Base-by-base conservation (phyloP, 2,888 invertebrate genomes). In the Trichopoda pennipes region DNA sequence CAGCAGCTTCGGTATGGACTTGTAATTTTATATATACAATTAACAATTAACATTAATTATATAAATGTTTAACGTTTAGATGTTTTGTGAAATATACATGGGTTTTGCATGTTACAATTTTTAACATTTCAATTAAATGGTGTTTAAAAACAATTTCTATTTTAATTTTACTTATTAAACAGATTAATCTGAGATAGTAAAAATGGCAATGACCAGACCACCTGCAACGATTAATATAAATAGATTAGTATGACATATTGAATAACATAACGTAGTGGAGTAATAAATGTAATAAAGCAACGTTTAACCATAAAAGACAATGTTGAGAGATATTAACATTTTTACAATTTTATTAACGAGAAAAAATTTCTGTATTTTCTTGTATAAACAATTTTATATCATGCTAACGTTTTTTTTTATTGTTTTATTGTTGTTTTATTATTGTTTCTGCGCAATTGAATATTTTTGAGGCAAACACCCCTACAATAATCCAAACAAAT, bases 291-390 rank as follows among this genome's bases (percentile, higher is more conserved):
- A 69, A 44, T 61, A 76, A 53, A 72, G 55, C 63, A 69, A 21
- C 10, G 8, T 42, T 53, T 38, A 16, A 61, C 60, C 68, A 80
- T 74, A 68, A 68, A 68, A 49, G 47, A 17, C 14, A 28, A 68
- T 69, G 73, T 63, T 47, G 55, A 74, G 73, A 61, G 79, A 80
- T 74, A 80, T 80, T 80, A 80, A 80, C 55, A 80, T 80, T 55
- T 35, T 63, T 32, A 19, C 21, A 44, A 58, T 69, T 69, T 77
- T 32, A 61, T 35, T 61, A 49, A 28, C 7, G 16, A 28, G 17
- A 38, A 21, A 74, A 10, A 2, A 4, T 17, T 51, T 61, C 8
- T 53, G 21, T 32, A 44, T 42, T 14, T 51, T 23, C 21, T 35
- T 63, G n/a, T 55, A 21, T 14, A 19, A 58, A 58, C 9, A 17